phyloP scores from a whole-genome alignment of 2,888 invertebrate genomes.

The Psylliodes chrysocephalus region DNA sequence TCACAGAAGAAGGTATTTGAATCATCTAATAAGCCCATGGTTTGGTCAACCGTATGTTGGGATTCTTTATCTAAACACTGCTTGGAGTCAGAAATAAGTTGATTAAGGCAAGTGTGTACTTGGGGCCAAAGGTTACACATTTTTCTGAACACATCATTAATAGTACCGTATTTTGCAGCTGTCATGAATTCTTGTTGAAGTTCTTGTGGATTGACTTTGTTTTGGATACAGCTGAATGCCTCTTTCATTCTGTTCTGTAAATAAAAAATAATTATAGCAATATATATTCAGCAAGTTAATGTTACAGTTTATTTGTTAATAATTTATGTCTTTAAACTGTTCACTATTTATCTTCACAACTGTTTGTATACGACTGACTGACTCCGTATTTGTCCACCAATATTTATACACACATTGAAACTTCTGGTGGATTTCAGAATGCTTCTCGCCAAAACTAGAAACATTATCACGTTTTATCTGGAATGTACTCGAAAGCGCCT shows the following conservation, averaged over 20 bases:
- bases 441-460: too few species aligned
- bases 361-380: too few species aligned
- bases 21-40: background rate
- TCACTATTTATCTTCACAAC: too few species aligned
- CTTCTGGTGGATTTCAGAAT: too few species aligned
- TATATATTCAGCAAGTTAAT: too few species aligned
- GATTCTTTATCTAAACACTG: background rate
- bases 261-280: too few species aligned
- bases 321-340: too few species aligned
- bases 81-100: background rate
- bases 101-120: background rate
- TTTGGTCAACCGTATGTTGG: background rate
- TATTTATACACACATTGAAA: too few species aligned
- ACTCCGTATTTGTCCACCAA: too few species aligned
- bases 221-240: background rate
- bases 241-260: background rate
- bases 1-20: slow-evolving; percentile 14
- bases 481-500: too few species aligned
- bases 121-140: slow-evolving; percentile 10
- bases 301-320: too few species aligned
- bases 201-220: background rate
- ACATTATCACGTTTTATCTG: too few species aligned
- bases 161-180: background rate
- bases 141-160: background rate
- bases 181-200: background rate